Evolutionary conservation across 2,888 invertebrate species (phyloP), one percentile per base, ranked within the genome.

Genomic region (Cyrtodaria siliqua): DNA sequence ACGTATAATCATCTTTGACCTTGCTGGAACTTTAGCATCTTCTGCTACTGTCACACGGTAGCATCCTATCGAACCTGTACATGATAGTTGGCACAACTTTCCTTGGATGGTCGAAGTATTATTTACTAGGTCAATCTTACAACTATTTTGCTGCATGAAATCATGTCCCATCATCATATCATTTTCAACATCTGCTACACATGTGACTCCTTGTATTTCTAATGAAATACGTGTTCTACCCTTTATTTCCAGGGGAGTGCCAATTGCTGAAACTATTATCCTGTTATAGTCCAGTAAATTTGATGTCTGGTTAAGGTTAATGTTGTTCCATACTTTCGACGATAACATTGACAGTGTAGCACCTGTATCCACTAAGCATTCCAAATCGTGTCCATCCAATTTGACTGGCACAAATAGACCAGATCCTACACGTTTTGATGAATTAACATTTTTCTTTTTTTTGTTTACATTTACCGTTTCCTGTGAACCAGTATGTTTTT

Each of bases 161-260:
- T 69, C 69, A 23, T 61, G 47, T 1, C 69, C 61, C 52, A 61
- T 61, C 24, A 69, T 42, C 18, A 69, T 8, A 33, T 69, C 61
- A 47, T 44, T 55, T 12, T 61, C 60, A 2, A 69, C 29, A 38
- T 69, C 69, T 23, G 69, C 61, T 1, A 69, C 18, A 59, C 42
- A 59, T 20, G 6, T 59, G 1, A n/a, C 1, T 23, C 59, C 59
- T 42, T 59, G 6, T 14, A 59, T 38, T 6, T 29, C 24, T 29
- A 59, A 12, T 1, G 6, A 23, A 1, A 59, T n/a, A 3, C 18
- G 8, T n/a, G 42, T 20, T 42, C 42, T 59, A 12, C 59, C 59
- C 3, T 59, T 42, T 16, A 59, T 26, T 3, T 42, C 26, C 2
- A 59, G 40, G 14, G 26, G 24, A 1, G 40, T n/a, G 4, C 59